Percentiles rank a stretch among this genome's conserved stretches.
Conservation (phyloP, 2,113 vertebrate genomes). For the Notarius lentiginosus region DNA sequence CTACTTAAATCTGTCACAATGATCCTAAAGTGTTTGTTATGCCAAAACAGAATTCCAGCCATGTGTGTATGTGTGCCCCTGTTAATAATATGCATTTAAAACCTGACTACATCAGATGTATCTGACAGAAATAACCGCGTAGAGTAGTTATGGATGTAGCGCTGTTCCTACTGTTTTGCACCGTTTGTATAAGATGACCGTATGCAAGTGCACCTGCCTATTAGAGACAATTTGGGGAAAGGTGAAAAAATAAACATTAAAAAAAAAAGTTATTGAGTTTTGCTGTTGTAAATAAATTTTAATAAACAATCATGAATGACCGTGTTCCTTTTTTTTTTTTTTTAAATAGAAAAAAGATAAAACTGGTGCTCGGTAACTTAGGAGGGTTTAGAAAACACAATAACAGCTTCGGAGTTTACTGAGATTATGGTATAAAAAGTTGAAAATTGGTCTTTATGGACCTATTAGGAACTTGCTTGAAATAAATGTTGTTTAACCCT, state of each 20-base stretch:
- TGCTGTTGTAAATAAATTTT: slow-evolving; percentile 61
- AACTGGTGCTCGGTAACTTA: neutral
- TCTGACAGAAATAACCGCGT: neutral
- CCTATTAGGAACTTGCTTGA: neutral
- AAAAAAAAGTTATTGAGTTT: neutral
- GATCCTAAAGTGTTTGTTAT: neutral
- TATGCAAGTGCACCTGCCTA: slow-evolving; percentile 29
- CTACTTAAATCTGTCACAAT: neutral
- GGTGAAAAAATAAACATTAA: neutral
- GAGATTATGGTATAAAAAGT: too few species aligned
- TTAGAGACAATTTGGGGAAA: neutral
- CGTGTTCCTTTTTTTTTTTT: neutral
- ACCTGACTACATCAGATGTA: neutral
- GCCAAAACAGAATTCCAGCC: neutral
- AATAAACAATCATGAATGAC: slow-evolving; percentile 56
- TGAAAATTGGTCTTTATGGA: too few species aligned
- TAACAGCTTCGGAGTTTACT: neutral
- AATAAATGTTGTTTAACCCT: neutral
- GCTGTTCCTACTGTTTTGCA: slow-evolving; percentile 1
- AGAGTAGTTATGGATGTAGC: slow-evolving; percentile 2
- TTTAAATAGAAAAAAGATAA: neutral
- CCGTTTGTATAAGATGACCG: slow-evolving; percentile 21
- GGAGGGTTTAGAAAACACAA: neutral
- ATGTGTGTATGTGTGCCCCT: too few species aligned
- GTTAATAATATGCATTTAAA: slow-evolving; percentile 3